Base-by-base conservation (phyloP, 1,140 invertebrate genomes). In the Zaprionus lachaisei region DNA sequence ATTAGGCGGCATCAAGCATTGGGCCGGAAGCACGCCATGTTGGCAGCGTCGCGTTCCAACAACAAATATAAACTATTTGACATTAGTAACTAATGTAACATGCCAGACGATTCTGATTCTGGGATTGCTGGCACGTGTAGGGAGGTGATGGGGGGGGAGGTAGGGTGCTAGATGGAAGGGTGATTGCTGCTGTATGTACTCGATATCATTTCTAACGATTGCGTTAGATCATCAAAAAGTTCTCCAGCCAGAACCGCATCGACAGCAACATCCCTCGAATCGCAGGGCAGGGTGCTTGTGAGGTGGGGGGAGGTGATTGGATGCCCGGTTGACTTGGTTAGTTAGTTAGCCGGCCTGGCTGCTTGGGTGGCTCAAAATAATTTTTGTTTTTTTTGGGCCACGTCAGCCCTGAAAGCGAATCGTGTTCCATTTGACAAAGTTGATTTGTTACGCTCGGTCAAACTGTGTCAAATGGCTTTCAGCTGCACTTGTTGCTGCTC, bases 381-480 rank as follows among this genome's bases (percentile, higher is more conserved):
- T 41, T 5, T 41, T 7, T 41, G 5, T 41, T 41, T 15, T 41
- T 41, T 65, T 72, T 26, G n/a, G 72, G 79, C 77, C 83, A 86
- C 83, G 83, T 86, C 83, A 86, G 83, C 62, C n/a, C 41, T 60
- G 62, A 72, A 37, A 49, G 60, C 60, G 62, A 66, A 69, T 66
- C 73, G 73, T 80, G 70, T 79, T 77, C 66, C 69, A 80, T 83
- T 86, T 86, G 72, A 84, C 77, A 78, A 84, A 80, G 54, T 68
- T 72, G 74, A 85, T 87, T 83, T 80, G 85, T 89, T 81, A 72
- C 84, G 84, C 84, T 90, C 64, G 84, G 81, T 69, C 84, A 89
- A 90, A 89, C 84, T 89, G 84, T 89, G 84, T 84, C 84, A 89
- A 89, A 87, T 89, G 78, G 79, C 69, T 81, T 71, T 74, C 85